These are phyloP conservation scores for Ciconia boyciana DNA, from an alignment of 2,113 vertebrate genomes.

Conservation along the genomic window DNA sequence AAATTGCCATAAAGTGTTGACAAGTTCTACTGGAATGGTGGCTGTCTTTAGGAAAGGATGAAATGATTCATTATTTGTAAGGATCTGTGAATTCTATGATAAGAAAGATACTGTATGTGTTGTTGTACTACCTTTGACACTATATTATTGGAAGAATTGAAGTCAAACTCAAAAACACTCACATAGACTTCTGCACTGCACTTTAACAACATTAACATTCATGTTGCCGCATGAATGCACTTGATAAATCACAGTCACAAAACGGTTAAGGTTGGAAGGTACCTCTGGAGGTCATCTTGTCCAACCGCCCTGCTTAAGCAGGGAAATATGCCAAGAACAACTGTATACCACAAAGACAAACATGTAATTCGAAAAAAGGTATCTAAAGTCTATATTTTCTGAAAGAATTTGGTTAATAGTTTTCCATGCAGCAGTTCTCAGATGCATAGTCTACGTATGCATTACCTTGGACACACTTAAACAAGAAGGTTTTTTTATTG, in stretches of 20 bases:
- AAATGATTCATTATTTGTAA: not conserved
- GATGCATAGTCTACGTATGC: accelerated
- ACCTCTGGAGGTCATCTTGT: not conserved
- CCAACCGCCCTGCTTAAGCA: not conserved
- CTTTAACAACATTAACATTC: not conserved
- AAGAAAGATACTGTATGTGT: not conserved
- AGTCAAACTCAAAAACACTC: not conserved
- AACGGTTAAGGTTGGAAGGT: not conserved
- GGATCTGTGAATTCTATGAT: not conserved
- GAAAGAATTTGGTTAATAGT: not conserved
- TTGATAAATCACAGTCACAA: not conserved
- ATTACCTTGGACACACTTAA: not conserved
- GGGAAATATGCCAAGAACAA: not conserved
- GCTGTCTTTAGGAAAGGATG: not conserved
- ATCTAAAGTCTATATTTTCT: not conserved
- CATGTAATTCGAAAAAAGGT: not conserved
- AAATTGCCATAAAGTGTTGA: not conserved
- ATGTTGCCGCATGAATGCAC: not conserved
- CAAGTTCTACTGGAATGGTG: not conserved
- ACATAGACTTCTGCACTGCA: not conserved
- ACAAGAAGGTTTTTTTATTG: not conserved
- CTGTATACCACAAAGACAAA: not conserved
- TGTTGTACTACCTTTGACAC: not conserved
- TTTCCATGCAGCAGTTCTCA: not conserved
- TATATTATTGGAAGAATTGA: not conserved